Percentiles rank a stretch among this genome's conserved stretches.
phyloP scores from a whole-genome alignment of 2,113 vertebrate genomes.

The Butorides virescens region DNA sequence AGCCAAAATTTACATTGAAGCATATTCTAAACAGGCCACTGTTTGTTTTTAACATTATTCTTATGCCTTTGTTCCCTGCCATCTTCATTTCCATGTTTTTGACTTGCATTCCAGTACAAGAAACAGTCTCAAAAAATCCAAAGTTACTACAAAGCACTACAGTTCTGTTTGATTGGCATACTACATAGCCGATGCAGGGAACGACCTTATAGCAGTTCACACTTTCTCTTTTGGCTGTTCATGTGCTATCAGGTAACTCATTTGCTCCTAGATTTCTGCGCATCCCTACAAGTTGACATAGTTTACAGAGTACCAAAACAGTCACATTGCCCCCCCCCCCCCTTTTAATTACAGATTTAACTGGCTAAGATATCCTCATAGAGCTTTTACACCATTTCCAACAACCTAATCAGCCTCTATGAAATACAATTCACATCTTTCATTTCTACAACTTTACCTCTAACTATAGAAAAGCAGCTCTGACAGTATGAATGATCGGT shows the following conservation, averaged over 20 bases:
- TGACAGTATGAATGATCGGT: background rate
- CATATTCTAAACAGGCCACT: background rate
- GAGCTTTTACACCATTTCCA: background rate
- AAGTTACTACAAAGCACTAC: background rate
- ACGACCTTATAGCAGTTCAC: background rate
- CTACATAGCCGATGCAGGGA: background rate
- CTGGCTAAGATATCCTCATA: background rate
- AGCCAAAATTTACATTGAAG: background rate
- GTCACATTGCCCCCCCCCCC: background rate
- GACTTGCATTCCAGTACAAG: background rate
- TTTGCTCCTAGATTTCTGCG: background rate
- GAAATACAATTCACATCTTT: background rate
- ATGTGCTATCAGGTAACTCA: fast-evolving
- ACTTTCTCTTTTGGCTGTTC: background rate
- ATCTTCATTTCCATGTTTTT: background rate
- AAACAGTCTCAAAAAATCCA: background rate
- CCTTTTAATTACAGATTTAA: background rate
- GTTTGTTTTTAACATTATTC: background rate
- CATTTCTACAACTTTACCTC: background rate
- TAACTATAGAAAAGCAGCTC: background rate
- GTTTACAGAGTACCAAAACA: background rate
- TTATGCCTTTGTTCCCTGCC: background rate
- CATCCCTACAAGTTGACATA: background rate
- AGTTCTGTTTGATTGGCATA: background rate
- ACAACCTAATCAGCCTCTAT: background rate